Evolutionary conservation across 2,888 invertebrate species (phyloP).

Genomic region (Bembecia ichneumoniformis): DNA sequence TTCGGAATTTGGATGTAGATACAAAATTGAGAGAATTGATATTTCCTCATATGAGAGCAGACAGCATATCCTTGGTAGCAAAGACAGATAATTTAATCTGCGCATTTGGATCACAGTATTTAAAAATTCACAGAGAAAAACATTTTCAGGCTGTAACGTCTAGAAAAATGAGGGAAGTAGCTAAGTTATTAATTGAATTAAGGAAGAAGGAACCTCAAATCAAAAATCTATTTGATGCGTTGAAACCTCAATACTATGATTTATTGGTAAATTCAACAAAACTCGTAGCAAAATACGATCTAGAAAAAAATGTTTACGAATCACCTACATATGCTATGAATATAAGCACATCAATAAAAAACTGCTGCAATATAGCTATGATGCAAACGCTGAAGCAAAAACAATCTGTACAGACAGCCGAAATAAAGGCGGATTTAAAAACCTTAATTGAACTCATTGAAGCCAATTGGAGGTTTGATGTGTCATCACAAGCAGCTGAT

Average conservation of each 20-base stretch:
- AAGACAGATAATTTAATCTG: constrained; percentile 16
- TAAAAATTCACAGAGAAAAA: constrained; percentile 16
- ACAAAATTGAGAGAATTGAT: constrained; percentile 19
- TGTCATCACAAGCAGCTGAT: constrained; percentile 18
- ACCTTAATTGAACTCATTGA: constrained; percentile 12
- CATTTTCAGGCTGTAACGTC: constrained; percentile 16
- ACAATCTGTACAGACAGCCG: constrained; percentile 10
- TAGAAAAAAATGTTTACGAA: constrained; percentile 14
- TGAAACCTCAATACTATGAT: constrained; percentile 14
- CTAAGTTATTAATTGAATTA: constrained; percentile 18
- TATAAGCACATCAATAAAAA: constrained; percentile 18
- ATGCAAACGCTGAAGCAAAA: neutral
- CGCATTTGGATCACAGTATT: constrained; percentile 12
- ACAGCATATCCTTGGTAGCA: constrained; percentile 16
- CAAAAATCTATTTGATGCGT: constrained; percentile 11
- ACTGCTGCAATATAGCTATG: constrained; percentile 22
- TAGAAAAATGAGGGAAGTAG: constrained; percentile 19
- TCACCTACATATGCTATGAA: constrained; percentile 21
- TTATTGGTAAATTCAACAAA: constrained; percentile 14
- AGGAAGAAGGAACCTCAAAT: constrained; percentile 14
- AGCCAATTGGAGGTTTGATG: constrained; percentile 16
- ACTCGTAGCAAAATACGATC: constrained; percentile 13
- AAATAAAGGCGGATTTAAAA: constrained; percentile 17
- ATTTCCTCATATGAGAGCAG: constrained; percentile 20
- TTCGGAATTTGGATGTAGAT: constrained; percentile 19